Percentiles rank a stretch among this genome's conserved stretches.
phyloP scores from a whole-genome alignment of 2,797 vertebrate genomes.

The Fringilla coelebs region DNA sequence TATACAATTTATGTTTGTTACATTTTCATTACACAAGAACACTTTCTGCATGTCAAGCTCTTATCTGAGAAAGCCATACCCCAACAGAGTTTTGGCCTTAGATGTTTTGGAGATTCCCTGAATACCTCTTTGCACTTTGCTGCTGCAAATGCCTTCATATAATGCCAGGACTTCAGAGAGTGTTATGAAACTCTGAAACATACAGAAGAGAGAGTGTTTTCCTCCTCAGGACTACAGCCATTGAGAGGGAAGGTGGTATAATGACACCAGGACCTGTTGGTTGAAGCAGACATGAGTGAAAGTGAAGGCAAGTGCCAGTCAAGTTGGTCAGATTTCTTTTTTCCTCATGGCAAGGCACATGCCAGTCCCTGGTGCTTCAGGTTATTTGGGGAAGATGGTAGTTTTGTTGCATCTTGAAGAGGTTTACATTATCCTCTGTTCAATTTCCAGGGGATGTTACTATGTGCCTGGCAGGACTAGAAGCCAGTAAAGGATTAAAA shows the following conservation, averaged over 20 bases:
- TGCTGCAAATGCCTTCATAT: neutral
- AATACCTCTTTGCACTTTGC: neutral
- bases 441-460: neutral
- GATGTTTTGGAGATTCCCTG: neutral
- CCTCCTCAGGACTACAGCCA: neutral
- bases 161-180: neutral
- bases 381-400: neutral
- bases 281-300: neutral
- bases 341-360: neutral
- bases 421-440: neutral
- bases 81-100: neutral
- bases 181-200: neutral
- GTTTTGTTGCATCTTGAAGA: neutral
- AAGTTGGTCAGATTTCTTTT: neutral
- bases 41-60: neutral
- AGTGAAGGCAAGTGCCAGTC: neutral
- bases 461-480: neutral
- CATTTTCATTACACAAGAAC: neutral
- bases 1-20: neutral
- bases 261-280: neutral
- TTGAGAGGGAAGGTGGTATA: neutral
- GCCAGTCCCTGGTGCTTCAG: neutral
- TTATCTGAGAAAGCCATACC: neutral
- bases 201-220: neutral
- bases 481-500: slow-evolving; percentile 57